Conservation (phyloP, 2,797 vertebrate species). For the Mionectes olivaceus region DNA sequence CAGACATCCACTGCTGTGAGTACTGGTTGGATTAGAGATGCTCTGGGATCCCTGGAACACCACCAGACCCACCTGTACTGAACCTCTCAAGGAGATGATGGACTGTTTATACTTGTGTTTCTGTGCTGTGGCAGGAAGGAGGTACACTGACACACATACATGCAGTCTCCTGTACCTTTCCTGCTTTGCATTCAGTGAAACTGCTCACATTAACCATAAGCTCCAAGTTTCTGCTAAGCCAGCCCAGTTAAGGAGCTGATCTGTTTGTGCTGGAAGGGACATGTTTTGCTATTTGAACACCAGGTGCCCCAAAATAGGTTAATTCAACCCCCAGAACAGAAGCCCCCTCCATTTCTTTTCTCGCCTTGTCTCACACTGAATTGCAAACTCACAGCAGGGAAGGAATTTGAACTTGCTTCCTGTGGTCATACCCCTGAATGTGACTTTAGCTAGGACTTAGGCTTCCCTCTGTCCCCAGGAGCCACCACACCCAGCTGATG, state of each 20-base stretch:
- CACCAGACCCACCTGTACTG: not conserved
- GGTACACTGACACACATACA: too few relatives aligned
- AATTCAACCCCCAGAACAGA: not conserved
- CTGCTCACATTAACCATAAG: fast-evolving
- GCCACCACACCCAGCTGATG: not conserved
- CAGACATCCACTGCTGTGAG: not conserved
- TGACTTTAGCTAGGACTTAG: not conserved
- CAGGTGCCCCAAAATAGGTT: not conserved
- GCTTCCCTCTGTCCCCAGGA: not conserved
- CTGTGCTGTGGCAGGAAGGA: not conserved
- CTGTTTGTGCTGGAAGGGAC: not conserved
- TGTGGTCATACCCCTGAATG: not conserved
- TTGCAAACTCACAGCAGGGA: conserved; percentile 37
- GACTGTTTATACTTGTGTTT: not conserved
- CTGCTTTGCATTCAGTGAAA: not conserved
- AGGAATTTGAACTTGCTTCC: conserved; percentile 21
- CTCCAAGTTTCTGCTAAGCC: not conserved
- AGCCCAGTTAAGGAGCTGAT: not conserved
- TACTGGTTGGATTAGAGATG: not conserved
- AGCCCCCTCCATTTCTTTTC: not conserved
- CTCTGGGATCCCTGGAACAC: not conserved
- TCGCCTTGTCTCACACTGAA: not conserved
- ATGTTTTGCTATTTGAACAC: not conserved
- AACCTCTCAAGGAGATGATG: fast-evolving
- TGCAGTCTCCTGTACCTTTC: not conserved